A percentile compares a stretch with the other conserved stretches of the same genome.
Conservation (phyloP, 1,140 invertebrate genomes). For the Anagrus nilaparvatae region DNA sequence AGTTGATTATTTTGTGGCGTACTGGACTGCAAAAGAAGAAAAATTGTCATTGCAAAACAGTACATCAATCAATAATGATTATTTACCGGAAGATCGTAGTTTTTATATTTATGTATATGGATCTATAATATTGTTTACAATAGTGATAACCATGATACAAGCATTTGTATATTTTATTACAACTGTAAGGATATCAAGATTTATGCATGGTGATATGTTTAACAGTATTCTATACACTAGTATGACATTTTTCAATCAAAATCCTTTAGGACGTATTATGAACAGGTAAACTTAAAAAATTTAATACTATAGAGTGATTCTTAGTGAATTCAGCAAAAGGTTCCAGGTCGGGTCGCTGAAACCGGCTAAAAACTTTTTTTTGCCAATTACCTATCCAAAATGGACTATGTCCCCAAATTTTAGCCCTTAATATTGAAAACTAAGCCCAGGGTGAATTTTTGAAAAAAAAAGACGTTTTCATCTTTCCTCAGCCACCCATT, state of each 20-base stretch:
- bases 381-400: too few species aligned
- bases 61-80: neutral
- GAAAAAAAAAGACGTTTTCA: too few species aligned
- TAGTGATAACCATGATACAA: slow-evolving; percentile 46
- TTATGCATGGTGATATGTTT: slow-evolving; percentile 73
- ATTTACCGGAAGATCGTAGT: slow-evolving; percentile 16
- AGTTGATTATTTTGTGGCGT: slow-evolving; percentile 56
- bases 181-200: slow-evolving; percentile 61
- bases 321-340: too few species aligned
- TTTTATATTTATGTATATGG: slow-evolving; percentile 31
- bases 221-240: slow-evolving; percentile 58
- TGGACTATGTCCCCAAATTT: too few species aligned
- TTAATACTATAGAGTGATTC: too few species aligned
- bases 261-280: slow-evolving; percentile 63
- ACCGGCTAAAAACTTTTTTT: too few species aligned
- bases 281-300: slow-evolving; percentile 52
- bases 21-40: slow-evolving; percentile 42
- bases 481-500: too few species aligned
- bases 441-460: too few species aligned
- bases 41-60: too few species aligned
- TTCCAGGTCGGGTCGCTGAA: too few species aligned
- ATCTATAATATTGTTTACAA: slow-evolving; percentile 47
- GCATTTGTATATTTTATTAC: slow-evolving; percentile 55
- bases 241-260: slow-evolving; percentile 77
- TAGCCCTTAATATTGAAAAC: too few species aligned